Evolutionary conservation across 1,140 invertebrate genomes (phyloP).

Genomic region (Pseudoatta argentina): DNA sequence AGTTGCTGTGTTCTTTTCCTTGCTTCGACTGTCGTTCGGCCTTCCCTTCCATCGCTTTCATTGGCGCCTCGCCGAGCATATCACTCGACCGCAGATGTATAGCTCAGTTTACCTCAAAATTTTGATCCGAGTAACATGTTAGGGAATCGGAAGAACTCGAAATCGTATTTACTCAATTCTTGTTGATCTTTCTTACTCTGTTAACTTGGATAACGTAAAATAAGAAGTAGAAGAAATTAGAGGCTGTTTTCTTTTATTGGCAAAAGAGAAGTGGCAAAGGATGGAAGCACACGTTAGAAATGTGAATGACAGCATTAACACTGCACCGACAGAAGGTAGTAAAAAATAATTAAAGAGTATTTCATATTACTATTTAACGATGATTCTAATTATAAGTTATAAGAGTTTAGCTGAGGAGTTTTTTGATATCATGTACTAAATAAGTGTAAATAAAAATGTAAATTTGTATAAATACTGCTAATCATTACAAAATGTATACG

Average conservation of each 20-base stretch:
- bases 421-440: background rate
- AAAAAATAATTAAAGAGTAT: background rate
- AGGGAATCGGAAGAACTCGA: background rate
- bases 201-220: too few relatives aligned
- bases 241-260: background rate
- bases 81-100: slow-evolving; percentile 63
- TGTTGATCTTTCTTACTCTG: background rate
- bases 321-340: slow-evolving; percentile 52
- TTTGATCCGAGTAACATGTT: slow-evolving; percentile 59
- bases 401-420: background rate
- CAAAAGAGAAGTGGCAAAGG: background rate
- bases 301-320: slow-evolving; percentile 31
- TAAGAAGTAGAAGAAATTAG: background rate
- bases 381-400: background rate
- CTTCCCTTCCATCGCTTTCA: slow-evolving; percentile 60
- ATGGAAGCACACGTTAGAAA: slow-evolving; percentile 50
- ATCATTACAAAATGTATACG: background rate
- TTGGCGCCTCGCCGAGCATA: slow-evolving; percentile 60
- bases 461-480: background rate
- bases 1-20: slow-evolving; percentile 28
- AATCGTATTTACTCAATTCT: background rate
- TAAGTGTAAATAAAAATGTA: background rate
- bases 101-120: slow-evolving; percentile 73
- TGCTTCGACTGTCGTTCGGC: slow-evolving; percentile 43
- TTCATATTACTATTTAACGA: background rate